Conservation (phyloP, 2,888 invertebrate species). For the Latheticus oryzae region DNA sequence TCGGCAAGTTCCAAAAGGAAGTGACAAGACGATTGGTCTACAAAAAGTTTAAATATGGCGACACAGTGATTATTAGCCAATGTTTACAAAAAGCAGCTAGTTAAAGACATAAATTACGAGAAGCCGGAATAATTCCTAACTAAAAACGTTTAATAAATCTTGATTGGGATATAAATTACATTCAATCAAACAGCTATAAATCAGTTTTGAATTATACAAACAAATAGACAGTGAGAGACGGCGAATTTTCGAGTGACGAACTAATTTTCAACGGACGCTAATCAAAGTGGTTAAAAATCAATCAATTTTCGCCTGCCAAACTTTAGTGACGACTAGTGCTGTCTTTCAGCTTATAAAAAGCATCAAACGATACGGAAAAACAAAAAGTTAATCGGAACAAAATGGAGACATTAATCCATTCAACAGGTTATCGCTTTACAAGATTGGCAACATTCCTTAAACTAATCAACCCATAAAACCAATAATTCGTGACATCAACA, state of each 20-base stretch:
- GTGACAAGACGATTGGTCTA: background rate
- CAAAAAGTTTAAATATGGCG: conserved; percentile 10
- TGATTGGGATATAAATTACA: conserved; percentile 7
- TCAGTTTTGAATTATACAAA: conserved; percentile 9
- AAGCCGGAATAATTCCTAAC: too few relatives aligned
- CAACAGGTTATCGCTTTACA: conserved; percentile 4
- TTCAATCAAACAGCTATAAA: conserved; percentile 22
- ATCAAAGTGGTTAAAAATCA: conserved; percentile 23
- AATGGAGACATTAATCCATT: conserved; percentile 7
- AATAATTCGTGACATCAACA: too few relatives aligned
- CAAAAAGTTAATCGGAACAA: too few relatives aligned
- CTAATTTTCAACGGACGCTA: conserved; percentile 17
- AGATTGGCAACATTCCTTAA: conserved; percentile 6
- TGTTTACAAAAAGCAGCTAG: background rate
- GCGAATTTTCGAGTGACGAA: conserved; percentile 4
- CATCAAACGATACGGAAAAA: too few relatives aligned
- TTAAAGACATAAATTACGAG: too few relatives aligned
- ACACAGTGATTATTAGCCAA: background rate
- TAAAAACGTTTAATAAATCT: too few relatives aligned
- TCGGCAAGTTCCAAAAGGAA: too few relatives aligned
- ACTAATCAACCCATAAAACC: conserved; percentile 17
- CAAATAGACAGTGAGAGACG: background rate
- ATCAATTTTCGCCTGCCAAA: conserved; percentile 14
- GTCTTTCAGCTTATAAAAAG: too few relatives aligned
- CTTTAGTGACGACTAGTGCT: conserved; percentile 12